Evolutionary conservation across 1,140 invertebrate species (phyloP), one percentile per base, ranked within the genome.

Genomic region (Oreohelix idahoensis): DNA sequence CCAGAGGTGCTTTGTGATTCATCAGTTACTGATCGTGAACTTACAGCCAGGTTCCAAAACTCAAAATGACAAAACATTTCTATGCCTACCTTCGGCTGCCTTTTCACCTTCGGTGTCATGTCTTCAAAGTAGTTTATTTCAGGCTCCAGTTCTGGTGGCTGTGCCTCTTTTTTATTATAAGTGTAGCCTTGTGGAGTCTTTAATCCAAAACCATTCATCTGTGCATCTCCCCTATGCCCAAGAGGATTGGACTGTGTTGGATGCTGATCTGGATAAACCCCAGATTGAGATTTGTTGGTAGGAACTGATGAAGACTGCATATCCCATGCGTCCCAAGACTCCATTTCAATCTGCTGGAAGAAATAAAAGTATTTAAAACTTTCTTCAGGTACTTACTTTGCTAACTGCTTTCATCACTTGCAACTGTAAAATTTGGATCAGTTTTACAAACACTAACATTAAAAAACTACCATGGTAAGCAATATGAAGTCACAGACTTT

Each of bases 61-160:
- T n/a, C n/a, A n/a, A n/a, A n/a, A n/a, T n/a, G n/a, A n/a, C n/a
- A n/a, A n/a, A n/a, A n/a, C n/a, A n/a, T n/a, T n/a, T 45, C 5
- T 15, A 8, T 45, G 53, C n/a, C 39, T 71, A 81, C 79, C 45
- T 81, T 81, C 8, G 38, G 36, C 69, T 81, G 79, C 38, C 69
- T 81, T 49, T 45, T 70, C 8, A 81, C 79, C 5, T 39, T 0
- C 15, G 79, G 79, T 26, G 79, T 81, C 79, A 81, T 81, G 45
- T 81, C 79, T 32, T 71, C 63, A 71, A 81, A 81, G 32, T 69
- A 81, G 29, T 81, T 53, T 20, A 77, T 36, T 10, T 77, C 69
- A 17, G 79, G 66, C 29, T 81, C 66, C 26, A 35, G 5, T 36
- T 81, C 66, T n/a, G 39, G 2, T 1, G 23, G 26, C 32, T 81